Evolutionary conservation across 1,140 invertebrate genomes (phyloP).

Genomic region (Lepidurus apus): DNA sequence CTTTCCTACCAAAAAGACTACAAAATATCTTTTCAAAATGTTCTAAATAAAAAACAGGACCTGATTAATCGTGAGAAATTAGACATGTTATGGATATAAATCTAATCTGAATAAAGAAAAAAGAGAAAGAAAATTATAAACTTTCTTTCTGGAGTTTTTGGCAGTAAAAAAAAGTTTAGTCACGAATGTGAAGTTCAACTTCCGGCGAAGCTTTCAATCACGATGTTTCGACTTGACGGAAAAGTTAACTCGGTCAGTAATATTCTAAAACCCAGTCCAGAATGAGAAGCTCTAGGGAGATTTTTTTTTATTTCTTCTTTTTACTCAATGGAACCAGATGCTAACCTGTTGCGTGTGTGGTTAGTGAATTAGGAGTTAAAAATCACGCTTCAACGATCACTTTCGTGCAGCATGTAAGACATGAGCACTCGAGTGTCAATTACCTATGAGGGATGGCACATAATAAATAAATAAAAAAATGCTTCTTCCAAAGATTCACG

Average conservation of each 20-base stretch:
- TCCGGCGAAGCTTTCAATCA: conserved; percentile 1
- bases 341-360: neutral
- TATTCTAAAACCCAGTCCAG: neutral
- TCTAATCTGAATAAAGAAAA: neutral
- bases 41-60: neutral
- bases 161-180: neutral
- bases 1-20: neutral
- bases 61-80: conserved; percentile 15
- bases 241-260: neutral
- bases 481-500: neutral
- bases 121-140: neutral
- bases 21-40: neutral
- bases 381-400: neutral
- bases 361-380: neutral
- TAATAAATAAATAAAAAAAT: neutral
- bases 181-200: neutral
- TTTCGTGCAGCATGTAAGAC: neutral
- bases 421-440: neutral
- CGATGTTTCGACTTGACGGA: neutral
- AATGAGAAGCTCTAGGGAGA: too few relatives aligned
- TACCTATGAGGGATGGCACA: neutral
- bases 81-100: neutral
- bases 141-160: neutral
- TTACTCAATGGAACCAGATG: neutral
- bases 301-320: neutral